These are phyloP conservation scores for Cenopis cana DNA, from an alignment of 2,888 invertebrate genomes.

Conservation along the genomic window DNA sequence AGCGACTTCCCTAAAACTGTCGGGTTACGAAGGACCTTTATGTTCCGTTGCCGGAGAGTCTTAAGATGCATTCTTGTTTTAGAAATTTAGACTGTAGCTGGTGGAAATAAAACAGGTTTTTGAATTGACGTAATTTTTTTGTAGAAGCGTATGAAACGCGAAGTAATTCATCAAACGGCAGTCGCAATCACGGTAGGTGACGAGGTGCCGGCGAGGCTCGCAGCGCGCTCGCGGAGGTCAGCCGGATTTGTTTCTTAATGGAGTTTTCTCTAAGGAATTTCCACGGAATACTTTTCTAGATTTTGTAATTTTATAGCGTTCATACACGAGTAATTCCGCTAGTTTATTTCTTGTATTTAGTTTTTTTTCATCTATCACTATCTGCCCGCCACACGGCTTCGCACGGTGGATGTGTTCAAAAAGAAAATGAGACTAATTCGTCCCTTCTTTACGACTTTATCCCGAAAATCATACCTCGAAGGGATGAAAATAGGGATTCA, in stretches of 20 bases:
- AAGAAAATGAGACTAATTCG: too few species aligned
- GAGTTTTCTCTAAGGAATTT: conserved; percentile 43
- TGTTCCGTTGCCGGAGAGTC: conserved; percentile 9
- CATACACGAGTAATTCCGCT: background rate
- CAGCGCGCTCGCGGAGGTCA: conserved; percentile 58
- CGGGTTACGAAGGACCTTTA: conserved; percentile 51
- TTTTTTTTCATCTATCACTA: background rate
- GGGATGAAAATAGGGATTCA: too few species aligned
- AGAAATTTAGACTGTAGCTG: conserved; percentile 23
- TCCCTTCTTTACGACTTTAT: too few species aligned
- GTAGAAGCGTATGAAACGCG: conserved; percentile 59
- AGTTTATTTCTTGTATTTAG: background rate
- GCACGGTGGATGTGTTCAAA: too few species aligned
- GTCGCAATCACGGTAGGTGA: conserved; percentile 73
- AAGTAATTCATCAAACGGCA: conserved; percentile 74
- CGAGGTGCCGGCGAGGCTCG: conserved; percentile 60
- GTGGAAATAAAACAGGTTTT: conserved; percentile 15
- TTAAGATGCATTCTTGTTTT: conserved; percentile 11
- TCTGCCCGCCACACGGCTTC: too few species aligned
- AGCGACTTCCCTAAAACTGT: conserved; percentile 56
- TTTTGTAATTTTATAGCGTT: conserved; percentile 8
- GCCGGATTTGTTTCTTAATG: conserved; percentile 65
- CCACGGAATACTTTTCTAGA: conserved; percentile 4
- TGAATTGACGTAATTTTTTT: conserved; percentile 41
- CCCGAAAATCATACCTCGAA: too few species aligned